Base-by-base conservation (phyloP, 2,113 vertebrate species). In the Taurulus bubalis region DNA sequence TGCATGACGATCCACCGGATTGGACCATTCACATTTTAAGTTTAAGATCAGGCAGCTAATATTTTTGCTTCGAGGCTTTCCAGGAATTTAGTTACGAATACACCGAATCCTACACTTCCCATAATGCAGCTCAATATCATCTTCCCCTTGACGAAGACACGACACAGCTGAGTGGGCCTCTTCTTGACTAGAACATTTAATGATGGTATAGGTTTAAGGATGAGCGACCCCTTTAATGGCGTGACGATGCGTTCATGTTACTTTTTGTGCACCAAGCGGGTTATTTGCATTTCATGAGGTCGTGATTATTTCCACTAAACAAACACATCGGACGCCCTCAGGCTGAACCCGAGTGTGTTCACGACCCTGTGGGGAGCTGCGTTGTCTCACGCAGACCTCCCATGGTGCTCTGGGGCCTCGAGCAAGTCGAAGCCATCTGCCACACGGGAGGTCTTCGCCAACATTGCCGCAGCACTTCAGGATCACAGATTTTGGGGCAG, bases 351-450 rank as follows among this genome's bases (percentile, higher is more conserved):
- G 2, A 3, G 22, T 73, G 58, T 79, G 71, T 85, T 88, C 80
- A 70, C 62, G 75, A 67, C 40, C 84, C 75, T 58, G 77, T 3
- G 24, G 83, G 65, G 71, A 73, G 3, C 11, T 26, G 76, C 32
- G 58, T 69, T 53, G 79, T 83, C 63, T 80, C 68, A 28, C 30
- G 18, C 26, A 64, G 62, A 60, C 66, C 80, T 59, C 85, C 65
- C 24, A 32, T 12, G 24, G 66, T 47, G 83, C 68, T 51, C 26
- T 14, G 51, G 30, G 55, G 66, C 67, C 5, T 45, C 3, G 8
- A 49, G 72, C 36, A 26, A 51, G 55, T 84, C 15, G 55, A 58
- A 66, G 47, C 75, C 51, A 67, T 75, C 36, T 79, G 71, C 75
- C 12, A 24, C 3, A 3, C 28, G 1, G 56, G 71, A 89, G 47